phyloP scores from a whole-genome alignment of 2,113 vertebrate species.

The Danio rerio region DNA sequence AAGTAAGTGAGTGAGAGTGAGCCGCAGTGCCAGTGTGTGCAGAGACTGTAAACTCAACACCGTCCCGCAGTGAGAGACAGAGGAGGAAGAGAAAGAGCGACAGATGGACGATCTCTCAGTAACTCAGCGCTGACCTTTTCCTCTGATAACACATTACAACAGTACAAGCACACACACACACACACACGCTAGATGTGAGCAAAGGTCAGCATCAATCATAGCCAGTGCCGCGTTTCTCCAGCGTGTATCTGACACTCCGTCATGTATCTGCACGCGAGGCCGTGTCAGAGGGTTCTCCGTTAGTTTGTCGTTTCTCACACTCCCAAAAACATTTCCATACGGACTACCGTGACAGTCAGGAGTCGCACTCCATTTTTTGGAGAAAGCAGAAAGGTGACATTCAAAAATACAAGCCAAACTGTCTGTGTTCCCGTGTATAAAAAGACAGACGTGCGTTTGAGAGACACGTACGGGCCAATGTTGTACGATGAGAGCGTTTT shows the following conservation, averaged over 20 bases:
- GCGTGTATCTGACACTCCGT: conserved; percentile 40
- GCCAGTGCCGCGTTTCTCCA: not conserved
- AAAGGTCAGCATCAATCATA: conserved; percentile 50
- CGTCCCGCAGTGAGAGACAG: conserved; percentile 26
- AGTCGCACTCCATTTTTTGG: conserved; percentile 8
- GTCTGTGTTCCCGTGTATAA: conserved; percentile 40
- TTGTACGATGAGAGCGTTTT: not conserved
- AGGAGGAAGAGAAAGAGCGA: conserved; percentile 50
- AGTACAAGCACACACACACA: conserved; percentile 48
- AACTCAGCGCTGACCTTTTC: conserved; percentile 73
- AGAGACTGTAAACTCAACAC: conserved; percentile 36
- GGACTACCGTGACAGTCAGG: conserved; percentile 32
- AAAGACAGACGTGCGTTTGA: conserved; percentile 22
- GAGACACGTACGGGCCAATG: not conserved
- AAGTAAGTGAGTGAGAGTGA: too few species aligned
- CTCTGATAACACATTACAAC: conserved; percentile 78
- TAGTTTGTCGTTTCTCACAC: conserved; percentile 31
- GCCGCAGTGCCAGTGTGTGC: not conserved
- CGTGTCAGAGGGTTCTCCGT: conserved; percentile 11
- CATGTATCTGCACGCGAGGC: conserved; percentile 27
- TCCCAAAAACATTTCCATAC: conserved; percentile 34
- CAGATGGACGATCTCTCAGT: conserved; percentile 68
- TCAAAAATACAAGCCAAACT: conserved; percentile 37
- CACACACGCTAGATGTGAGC: conserved; percentile 37
- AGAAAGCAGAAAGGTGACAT: conserved; percentile 45